Percentiles rank a stretch among this genome's conserved stretches.
Conservation (phyloP, 2,113 vertebrate species). For the Cervus canadensis region DNA sequence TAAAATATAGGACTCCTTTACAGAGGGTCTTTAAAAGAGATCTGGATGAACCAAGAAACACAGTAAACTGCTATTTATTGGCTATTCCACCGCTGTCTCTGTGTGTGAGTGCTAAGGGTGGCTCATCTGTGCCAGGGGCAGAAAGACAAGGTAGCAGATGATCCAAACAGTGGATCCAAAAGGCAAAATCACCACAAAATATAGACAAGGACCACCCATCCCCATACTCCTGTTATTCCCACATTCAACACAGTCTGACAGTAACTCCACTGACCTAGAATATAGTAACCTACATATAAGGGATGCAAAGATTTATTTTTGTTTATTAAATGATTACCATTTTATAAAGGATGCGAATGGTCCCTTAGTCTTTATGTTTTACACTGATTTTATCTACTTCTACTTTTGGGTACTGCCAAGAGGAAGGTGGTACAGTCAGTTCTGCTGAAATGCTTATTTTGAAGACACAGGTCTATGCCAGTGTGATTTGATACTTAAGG, state of each 20-base stretch:
- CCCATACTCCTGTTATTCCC: not conserved
- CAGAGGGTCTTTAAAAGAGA: not conserved
- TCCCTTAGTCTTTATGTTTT: not conserved
- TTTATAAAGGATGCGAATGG: not conserved
- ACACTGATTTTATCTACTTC: not conserved
- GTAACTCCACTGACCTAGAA: not conserved
- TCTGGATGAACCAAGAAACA: not conserved
- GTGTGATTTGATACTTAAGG: not conserved
- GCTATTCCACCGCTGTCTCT: not conserved
- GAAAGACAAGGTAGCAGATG: not conserved
- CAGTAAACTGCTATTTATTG: not conserved
- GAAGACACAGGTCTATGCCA: slow-evolving; percentile 19
- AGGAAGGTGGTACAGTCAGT: not conserved
- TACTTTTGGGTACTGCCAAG: not conserved
- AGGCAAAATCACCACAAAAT: not conserved
- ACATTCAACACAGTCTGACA: not conserved
- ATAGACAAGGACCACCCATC: not conserved
- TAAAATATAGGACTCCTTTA: not conserved
- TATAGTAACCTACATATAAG: not conserved
- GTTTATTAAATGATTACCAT: not conserved
- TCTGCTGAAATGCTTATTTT: not conserved
- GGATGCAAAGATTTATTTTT: not conserved
- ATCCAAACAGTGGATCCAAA: not conserved
- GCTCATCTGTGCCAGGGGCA: not conserved
- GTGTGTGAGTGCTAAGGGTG: not conserved